These are phyloP conservation scores for Xenopus borealis DNA, from an alignment of 2,113 vertebrate genomes.

Conservation along the genomic window DNA sequence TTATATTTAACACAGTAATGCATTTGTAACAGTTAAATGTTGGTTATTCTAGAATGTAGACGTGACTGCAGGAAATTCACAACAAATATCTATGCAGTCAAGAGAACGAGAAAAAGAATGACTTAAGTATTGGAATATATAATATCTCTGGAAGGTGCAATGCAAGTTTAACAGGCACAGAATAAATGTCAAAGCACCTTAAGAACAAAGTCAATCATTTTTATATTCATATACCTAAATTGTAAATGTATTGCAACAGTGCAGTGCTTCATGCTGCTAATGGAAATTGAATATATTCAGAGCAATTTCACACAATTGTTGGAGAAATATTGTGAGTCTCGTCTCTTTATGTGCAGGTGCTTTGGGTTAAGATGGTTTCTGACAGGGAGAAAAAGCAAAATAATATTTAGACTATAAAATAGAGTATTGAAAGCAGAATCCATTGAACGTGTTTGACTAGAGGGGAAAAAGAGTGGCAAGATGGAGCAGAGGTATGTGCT, in stretches of 20 bases:
- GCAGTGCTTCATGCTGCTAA: not conserved
- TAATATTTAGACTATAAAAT: not conserved
- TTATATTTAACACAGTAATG: too few species aligned
- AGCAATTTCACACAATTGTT: conserved; percentile 26
- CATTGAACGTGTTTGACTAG: conserved; percentile 30
- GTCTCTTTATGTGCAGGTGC: conserved; percentile 36
- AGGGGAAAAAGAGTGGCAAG: conserved; percentile 41
- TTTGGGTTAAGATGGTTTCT: conserved; percentile 53
- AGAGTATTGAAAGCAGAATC: conserved; percentile 10
- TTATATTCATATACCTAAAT: not conserved
- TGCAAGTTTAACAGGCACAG: too few species aligned
- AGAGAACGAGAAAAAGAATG: too few species aligned
- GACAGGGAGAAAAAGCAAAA: conserved; percentile 31
- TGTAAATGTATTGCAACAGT: too few species aligned
- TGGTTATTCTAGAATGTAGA: too few species aligned
- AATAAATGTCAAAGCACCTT: not conserved
- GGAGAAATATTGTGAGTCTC: conserved; percentile 49
- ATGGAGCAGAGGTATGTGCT: conserved; percentile 45
- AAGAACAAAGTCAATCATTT: not conserved
- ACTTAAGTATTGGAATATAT: too few species aligned
- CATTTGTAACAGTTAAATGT: too few species aligned
- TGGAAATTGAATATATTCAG: not conserved
- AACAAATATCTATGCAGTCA: too few species aligned
- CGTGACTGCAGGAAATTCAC: too few species aligned
- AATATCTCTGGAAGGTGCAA: too few species aligned